Evolutionary conservation across 2,797 vertebrate species (phyloP).

Genomic region (Premnoplex brunnescens): DNA sequence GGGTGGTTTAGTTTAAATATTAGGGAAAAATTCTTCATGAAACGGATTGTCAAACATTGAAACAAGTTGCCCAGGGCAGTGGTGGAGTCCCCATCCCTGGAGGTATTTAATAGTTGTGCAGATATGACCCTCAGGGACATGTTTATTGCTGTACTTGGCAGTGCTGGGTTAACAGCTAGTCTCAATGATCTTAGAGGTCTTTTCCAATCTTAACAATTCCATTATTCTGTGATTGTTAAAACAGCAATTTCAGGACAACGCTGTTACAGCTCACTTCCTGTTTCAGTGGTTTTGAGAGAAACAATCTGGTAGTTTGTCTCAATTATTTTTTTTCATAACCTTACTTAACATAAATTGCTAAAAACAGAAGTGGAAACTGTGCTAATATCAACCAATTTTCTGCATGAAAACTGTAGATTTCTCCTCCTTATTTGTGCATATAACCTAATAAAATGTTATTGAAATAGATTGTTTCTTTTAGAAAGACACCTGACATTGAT

Average conservation of each 20-base stretch:
- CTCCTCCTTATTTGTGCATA: background rate
- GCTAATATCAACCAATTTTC: conserved; percentile 2
- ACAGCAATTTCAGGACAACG: background rate
- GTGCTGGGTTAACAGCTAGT: background rate
- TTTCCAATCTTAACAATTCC: background rate
- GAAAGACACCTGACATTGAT: conserved; percentile 27
- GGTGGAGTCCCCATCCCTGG: background rate
- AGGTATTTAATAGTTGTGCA: background rate
- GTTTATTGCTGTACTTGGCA: background rate
- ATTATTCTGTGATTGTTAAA: background rate
- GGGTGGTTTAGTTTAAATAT: background rate
- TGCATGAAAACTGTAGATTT: background rate
- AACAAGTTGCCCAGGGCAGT: accelerated
- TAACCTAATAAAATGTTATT: background rate
- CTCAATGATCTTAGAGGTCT: background rate
- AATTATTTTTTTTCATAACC: background rate
- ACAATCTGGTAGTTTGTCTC: background rate
- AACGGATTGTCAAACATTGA: background rate
- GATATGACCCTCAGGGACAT: too few species aligned
- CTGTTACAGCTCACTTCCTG: background rate
- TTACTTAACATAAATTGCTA: background rate
- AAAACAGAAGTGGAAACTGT: background rate
- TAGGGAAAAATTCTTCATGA: background rate
- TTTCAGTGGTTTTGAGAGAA: background rate
- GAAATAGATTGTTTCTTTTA: conserved; percentile 33